Percentiles rank a stretch among this genome's conserved stretches.
These are phyloP conservation scores for Eidolon helvum DNA, from an alignment of 2,113 vertebrate genomes.

Conservation along the genomic window DNA sequence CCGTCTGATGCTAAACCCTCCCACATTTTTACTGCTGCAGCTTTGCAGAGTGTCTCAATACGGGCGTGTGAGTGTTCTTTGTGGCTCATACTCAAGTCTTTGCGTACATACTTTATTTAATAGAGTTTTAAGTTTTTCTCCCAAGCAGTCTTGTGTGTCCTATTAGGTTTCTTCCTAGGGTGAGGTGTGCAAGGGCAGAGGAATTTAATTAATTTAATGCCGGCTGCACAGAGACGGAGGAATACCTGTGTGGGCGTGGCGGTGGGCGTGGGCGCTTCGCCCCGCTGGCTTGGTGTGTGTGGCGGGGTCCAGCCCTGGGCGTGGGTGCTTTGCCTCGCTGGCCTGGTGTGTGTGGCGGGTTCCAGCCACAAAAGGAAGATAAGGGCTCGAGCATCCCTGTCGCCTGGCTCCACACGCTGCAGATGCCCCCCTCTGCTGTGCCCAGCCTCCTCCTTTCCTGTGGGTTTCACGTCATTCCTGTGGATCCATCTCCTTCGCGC, in stretches of 20 bases:
- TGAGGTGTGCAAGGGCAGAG: background rate
- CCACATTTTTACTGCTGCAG: background rate
- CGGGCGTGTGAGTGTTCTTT: background rate
- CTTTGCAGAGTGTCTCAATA: background rate
- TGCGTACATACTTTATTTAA: background rate
- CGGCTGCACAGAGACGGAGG: background rate
- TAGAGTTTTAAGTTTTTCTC: background rate
- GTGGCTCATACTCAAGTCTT: background rate
- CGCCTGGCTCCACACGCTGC: background rate
- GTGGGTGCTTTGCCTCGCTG: background rate
- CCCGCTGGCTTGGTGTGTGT: background rate
- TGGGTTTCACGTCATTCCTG: background rate
- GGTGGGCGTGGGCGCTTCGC: accelerated
- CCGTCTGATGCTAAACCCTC: background rate
- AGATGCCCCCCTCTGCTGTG: background rate
- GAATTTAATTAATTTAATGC: background rate
- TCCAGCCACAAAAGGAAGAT: background rate
- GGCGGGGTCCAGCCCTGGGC: background rate
- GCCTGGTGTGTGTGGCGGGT: background rate
- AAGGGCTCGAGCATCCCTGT: background rate
- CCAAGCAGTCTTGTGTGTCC: background rate
- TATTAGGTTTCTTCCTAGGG: background rate
- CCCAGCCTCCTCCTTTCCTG: background rate
- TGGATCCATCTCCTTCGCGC: accelerated
- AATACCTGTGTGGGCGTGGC: accelerated